Conservation (phyloP, 1,140 invertebrate species). For the Drosophila setifemur region DNA sequence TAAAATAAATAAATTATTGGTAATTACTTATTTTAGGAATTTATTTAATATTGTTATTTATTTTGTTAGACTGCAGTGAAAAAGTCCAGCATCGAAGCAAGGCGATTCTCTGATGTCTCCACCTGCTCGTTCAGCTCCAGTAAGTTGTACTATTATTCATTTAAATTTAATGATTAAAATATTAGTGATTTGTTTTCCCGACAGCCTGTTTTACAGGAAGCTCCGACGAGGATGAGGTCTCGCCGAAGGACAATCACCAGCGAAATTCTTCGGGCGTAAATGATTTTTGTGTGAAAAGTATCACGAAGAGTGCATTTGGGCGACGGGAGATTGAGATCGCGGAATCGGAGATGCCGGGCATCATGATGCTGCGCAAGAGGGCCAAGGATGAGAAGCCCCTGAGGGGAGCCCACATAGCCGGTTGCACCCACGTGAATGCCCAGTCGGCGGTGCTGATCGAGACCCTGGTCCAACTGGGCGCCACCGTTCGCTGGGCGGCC, state of each 20-base stretch:
- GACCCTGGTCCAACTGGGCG: conserved; percentile 93
- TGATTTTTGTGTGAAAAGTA: conserved; percentile 95
- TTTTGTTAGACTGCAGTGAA: conserved; percentile 55
- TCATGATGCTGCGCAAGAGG: conserved; percentile 95
- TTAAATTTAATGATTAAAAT: conserved; percentile 55
- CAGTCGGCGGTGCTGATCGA: conserved; percentile 98
- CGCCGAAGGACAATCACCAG: conserved; percentile 92
- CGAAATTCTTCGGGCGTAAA: conserved; percentile 89
- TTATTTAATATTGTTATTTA: not conserved
- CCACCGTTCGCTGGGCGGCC: conserved; percentile 95
- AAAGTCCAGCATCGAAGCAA: conserved; percentile 86
- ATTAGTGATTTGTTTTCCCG: not conserved
- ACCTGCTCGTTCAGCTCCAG: conserved; percentile 96
- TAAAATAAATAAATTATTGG: not conserved
- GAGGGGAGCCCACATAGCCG: conserved; percentile 96
- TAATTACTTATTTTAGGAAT: not conserved
- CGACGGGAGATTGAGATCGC: conserved; percentile 97
- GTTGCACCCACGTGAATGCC: conserved; percentile 98
- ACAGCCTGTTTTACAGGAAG: conserved; percentile 93
- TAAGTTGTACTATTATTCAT: conserved; percentile 81
- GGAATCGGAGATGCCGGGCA: conserved; percentile 99
- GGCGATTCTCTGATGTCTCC: conserved; percentile 94
- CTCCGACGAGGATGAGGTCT: conserved; percentile 87
- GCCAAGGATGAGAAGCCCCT: conserved; percentile 96
- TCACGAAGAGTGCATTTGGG: conserved; percentile 93